Percentiles rank a stretch among this genome's conserved stretches.
Evolutionary conservation across 2,888 invertebrate species (phyloP).

Genomic region (Baronia brevicornis): DNA sequence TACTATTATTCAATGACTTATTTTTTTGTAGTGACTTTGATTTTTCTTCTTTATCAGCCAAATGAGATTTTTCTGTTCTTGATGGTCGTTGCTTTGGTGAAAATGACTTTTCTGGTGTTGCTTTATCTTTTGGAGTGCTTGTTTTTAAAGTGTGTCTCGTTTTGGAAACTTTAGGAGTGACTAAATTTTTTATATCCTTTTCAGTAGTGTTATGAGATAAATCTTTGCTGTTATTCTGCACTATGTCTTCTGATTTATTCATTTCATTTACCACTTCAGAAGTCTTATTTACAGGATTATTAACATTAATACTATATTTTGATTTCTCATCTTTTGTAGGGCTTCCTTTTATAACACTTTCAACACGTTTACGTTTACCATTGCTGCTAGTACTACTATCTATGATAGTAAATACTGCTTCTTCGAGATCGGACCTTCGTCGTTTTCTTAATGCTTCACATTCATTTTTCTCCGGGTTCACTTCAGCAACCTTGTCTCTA

Average conservation of each 20-base stretch:
- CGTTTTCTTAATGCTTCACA: constrained; percentile 40
- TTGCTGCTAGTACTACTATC: constrained; percentile 27
- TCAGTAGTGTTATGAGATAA: too few species aligned
- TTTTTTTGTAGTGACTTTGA: constrained; percentile 33
- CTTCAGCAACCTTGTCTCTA: constrained; percentile 37
- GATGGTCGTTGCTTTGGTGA: constrained; percentile 16
- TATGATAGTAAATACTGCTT: constrained; percentile 42
- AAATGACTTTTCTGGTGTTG: constrained; percentile 11
- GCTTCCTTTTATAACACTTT: constrained; percentile 20
- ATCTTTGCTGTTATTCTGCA: constrained; percentile 12
- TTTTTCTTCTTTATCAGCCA: constrained; percentile 29
- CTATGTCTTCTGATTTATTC: constrained; percentile 3
- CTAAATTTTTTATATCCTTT: too few species aligned
- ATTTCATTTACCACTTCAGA: constrained; percentile 10
- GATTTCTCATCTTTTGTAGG: constrained; percentile 20
- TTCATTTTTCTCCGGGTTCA: constrained; percentile 25
- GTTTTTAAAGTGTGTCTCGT: constrained; percentile 20
- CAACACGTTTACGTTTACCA: constrained; percentile 38
- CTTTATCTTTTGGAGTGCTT: constrained; percentile 23
- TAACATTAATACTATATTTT: too few species aligned
- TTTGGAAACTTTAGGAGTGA: constrained; percentile 24
- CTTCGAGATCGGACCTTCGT: constrained; percentile 50
- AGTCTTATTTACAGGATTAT: constrained; percentile 3
- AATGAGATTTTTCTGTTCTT: constrained; percentile 17
- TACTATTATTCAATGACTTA: constrained; percentile 29